Percentiles rank a stretch among this genome's conserved stretches.
Conservation (phyloP, 2,888 invertebrate genomes). For the Bellardia bayeri region DNA sequence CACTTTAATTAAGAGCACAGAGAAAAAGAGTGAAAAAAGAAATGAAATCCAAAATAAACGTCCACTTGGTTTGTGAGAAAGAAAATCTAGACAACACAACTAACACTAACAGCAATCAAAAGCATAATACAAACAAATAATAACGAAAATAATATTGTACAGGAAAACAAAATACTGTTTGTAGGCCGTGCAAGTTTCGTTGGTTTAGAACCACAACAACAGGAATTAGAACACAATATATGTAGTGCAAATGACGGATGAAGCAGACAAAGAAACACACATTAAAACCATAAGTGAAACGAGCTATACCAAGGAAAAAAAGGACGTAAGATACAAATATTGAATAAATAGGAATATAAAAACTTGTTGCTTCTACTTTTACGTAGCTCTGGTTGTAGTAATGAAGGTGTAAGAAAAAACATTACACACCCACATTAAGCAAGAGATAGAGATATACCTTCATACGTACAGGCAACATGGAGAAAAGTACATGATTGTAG, state of each 20-base stretch:
- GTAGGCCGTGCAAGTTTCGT: neutral
- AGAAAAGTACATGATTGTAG: neutral
- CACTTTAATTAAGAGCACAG: constrained; percentile 40
- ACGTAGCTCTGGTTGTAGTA: neutral
- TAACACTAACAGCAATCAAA: neutral
- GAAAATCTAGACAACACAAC: neutral
- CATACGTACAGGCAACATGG: neutral
- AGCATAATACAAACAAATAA: neutral
- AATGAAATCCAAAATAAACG: neutral
- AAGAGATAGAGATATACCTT: neutral
- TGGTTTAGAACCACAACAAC: neutral
- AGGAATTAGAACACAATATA: too few species aligned
- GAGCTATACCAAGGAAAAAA: neutral
- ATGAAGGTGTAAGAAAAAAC: constrained; percentile 10
- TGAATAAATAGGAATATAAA: neutral
- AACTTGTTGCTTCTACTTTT: neutral
- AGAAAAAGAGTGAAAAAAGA: neutral
- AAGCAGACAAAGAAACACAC: constrained; percentile 1
- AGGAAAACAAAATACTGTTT: neutral
- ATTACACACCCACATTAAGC: neutral
- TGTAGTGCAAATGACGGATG: neutral
- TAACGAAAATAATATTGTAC: neutral
- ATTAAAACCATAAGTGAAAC: constrained; percentile 6
- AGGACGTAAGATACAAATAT: neutral
- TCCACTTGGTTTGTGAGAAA: neutral